Base-by-base conservation (phyloP, 2,113 vertebrate species). In the Pedionomus torquatus region DNA sequence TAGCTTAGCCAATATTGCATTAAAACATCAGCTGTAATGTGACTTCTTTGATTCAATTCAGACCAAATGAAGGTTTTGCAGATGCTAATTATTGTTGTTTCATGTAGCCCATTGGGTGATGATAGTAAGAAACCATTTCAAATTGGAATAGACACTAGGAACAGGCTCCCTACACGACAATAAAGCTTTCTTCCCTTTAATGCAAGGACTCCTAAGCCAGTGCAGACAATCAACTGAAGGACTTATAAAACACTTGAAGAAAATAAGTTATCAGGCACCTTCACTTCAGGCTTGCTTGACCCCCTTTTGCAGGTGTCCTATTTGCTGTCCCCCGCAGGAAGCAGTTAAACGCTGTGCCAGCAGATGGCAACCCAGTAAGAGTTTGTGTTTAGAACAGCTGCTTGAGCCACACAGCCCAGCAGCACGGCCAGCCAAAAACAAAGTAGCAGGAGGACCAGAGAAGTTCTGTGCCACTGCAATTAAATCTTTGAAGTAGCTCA, bases 361-460 rank as follows among this genome's bases (percentile, higher is more conserved):
- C 92, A 97, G 96, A 87, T 93, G 88, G 94, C 92, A 97, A 95
- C 57, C 26, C 83, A 71, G 1, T 31, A 72, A 88, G 91, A 46
- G 39, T 46, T 90, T 94, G 68, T 1, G 41, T 4, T 76, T 17
- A 1, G 10, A 11, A 12, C 30, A n/a, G 75, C 78, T 61, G 52
- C 1, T 14, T 3, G 21, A 37, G 58, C 33, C 79, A 6, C 2
- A 2, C 81, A 37, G 54, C 5, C 25, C 80, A 15, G 44, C 63
- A 60, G 60, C 2, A 0, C 9, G 33, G 39, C 26, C 37, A 78
- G 61, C 51, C 37, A 16, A 44, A 55, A 24, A n/a, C 33, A 41
- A 58, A 18, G 44, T 4, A 65, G 65, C 35, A 13, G 35, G 28
- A 31, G 33, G 5, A 8, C 2, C 54, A 6, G 17, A 48, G 41